Conservation (phyloP, 2,113 vertebrate genomes). For the Lepus americanus region DNA sequence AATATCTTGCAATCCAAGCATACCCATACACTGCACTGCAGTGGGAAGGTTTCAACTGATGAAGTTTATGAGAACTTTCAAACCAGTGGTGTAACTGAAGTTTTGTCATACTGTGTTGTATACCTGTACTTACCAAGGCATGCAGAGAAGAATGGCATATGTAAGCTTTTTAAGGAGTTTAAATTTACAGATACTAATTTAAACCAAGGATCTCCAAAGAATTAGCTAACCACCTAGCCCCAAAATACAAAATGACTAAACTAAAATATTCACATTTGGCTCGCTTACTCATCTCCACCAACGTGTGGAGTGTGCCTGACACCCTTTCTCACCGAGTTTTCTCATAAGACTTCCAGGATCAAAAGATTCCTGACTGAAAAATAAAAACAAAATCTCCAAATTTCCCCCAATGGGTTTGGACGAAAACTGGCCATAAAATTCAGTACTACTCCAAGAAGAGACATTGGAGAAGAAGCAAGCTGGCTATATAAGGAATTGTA, state of each 20-base stretch:
- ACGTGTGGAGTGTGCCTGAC: too few species aligned
- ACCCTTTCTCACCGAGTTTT: too few species aligned
- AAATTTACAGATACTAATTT: slow-evolving; percentile 31
- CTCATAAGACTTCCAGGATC: too few species aligned
- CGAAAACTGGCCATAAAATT: too few species aligned
- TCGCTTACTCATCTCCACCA: too few species aligned
- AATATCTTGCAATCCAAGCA: too few species aligned
- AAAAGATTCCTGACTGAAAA: too few species aligned
- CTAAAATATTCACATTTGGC: neutral
- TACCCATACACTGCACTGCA: neutral
- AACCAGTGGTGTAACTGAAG: neutral
- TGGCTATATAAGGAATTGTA: too few species aligned
- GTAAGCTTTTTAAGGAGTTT: neutral
- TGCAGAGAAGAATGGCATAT: neutral
- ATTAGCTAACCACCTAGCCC: neutral
- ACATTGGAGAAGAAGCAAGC: too few species aligned
- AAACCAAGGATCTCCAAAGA: slow-evolving; percentile 16
- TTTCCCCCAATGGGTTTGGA: too few species aligned
- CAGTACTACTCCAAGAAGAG: too few species aligned
- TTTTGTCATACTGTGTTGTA: neutral
- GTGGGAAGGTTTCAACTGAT: neutral
- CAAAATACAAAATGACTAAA: neutral
- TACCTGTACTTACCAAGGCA: slow-evolving; percentile 3
- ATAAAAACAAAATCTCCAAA: too few species aligned
- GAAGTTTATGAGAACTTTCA: neutral